Base-by-base conservation (phyloP, 2,888 invertebrate species). In the Caenorhabditis plicata region DNA sequence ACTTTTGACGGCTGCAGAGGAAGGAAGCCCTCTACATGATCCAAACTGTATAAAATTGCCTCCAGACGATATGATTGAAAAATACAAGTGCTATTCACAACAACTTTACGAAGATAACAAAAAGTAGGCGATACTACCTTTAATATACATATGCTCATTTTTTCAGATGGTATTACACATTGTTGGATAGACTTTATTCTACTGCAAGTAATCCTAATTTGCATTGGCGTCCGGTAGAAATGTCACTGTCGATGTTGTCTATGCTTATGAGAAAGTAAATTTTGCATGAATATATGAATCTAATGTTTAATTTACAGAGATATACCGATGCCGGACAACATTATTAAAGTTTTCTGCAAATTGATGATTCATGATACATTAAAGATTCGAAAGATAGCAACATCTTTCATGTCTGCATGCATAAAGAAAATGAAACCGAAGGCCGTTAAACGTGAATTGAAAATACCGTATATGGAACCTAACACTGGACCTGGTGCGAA, bases 171-270 rank as follows among this genome's bases (percentile, higher is more conserved):
- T 74, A 77, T 49, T 52, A 57, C 31, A 20, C 45, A 2, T 50
- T 75, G 15, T 57, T 65, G 20, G 45, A 56, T 0, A 36, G 52
- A 7, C 52, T 77, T 15, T 45, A 64, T 19, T 49, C 54, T 31
- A 44, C 74, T 8, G 56, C 68, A 0, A 43, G 29, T 9, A 64
- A 75, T 48, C 52, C 68, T 1, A 61, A 43, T 9, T 66, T 78
- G 20, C 90, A 89, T 80, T 92, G 92, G 92, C 87, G 90, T 41
- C 89, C 90, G 64, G 85, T 88, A 44, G 86, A 88, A 65, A 86
- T 91, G 81, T 88, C 88, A 0, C 86, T 90, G 22, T 64, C 87
- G 62, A 87, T 91, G 83, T 82, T 92, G 8, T 85, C 86, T 2
- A 85, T 87, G 74, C 84, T 91, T 52, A 86, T 89, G 0, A 88